Conservation (phyloP, 1,140 invertebrate genomes). For the Saccostrea echinata region DNA sequence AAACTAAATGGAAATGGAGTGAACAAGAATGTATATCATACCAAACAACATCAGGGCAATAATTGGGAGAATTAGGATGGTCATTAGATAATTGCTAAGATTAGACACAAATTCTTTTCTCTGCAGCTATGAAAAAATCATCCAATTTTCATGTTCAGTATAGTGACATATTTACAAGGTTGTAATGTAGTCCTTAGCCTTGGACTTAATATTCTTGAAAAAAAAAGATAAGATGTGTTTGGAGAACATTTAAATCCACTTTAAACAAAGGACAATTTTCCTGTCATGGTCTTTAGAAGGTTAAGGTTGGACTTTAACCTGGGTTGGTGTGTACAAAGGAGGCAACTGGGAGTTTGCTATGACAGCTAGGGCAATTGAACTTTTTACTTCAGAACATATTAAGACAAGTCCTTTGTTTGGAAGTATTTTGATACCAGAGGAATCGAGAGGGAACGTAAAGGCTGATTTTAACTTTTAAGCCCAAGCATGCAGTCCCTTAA, state of each 20-base stretch:
- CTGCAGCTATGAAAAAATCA: neutral
- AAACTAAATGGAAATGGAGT: neutral
- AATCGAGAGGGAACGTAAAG: no score
- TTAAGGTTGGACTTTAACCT: conserved; percentile 27
- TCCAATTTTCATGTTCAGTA: neutral
- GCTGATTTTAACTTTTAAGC: no score
- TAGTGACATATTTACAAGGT: neutral
- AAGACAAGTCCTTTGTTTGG: no score
- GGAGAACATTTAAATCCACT: neutral
- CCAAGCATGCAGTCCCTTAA: no score
- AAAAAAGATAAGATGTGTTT: neutral
- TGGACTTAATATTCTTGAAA: neutral
- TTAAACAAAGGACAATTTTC: conserved; percentile 2
- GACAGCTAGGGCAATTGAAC: neutral
- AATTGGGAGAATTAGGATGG: neutral
- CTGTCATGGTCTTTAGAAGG: neutral
- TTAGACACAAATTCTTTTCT: neutral
- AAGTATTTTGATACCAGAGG: no score
- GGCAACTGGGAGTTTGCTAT: neutral
- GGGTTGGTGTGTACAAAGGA: neutral
- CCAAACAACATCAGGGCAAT: neutral
- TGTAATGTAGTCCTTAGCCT: neutral
- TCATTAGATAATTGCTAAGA: no score
- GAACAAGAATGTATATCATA: neutral
- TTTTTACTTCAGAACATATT: neutral